Evolutionary conservation across 2,888 invertebrate genomes (phyloP).

Genomic region (Helicoverpa assulta): DNA sequence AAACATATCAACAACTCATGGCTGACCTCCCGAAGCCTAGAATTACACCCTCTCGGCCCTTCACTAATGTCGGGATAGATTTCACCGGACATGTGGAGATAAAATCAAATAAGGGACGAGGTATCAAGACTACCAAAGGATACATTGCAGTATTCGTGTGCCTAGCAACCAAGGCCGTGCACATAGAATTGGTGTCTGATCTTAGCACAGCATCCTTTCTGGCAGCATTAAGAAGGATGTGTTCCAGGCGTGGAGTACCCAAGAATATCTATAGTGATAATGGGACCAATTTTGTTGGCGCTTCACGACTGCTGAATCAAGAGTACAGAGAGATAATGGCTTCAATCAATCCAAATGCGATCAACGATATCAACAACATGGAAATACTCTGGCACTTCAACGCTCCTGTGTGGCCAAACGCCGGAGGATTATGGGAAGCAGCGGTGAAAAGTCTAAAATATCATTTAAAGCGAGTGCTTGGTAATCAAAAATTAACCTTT

Average conservation of each 20-base stretch:
- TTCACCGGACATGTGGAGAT: constrained; percentile 14
- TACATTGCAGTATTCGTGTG: constrained; percentile 21
- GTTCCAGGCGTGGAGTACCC: constrained; percentile 9
- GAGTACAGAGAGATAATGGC: background rate
- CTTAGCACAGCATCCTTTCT: constrained; percentile 9
- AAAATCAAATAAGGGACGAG: constrained; percentile 11
- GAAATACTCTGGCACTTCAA: constrained; percentile 10
- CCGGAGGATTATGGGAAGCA: background rate
- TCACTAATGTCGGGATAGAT: constrained; percentile 9
- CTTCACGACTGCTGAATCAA: background rate
- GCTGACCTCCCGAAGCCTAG: constrained; percentile 8
- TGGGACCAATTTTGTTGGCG: constrained; percentile 17
- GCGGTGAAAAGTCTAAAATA: constrained; percentile 5
- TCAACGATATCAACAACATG: background rate
- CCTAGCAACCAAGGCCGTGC: constrained; percentile 9
- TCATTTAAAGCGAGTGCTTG: constrained; percentile 4
- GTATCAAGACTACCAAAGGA: constrained; percentile 7
- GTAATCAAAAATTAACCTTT: background rate
- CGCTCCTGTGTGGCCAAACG: constrained; percentile 1
- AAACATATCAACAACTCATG: constrained; percentile 3
- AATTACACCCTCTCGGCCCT: constrained; percentile 2
- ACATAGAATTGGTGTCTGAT: constrained; percentile 23
- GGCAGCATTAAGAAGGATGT: constrained; percentile 7
- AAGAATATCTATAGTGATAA: constrained; percentile 12
- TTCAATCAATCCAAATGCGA: background rate